Evolutionary conservation across 1,140 invertebrate species (phyloP).

Genomic region (Tribolium castaneum): DNA sequence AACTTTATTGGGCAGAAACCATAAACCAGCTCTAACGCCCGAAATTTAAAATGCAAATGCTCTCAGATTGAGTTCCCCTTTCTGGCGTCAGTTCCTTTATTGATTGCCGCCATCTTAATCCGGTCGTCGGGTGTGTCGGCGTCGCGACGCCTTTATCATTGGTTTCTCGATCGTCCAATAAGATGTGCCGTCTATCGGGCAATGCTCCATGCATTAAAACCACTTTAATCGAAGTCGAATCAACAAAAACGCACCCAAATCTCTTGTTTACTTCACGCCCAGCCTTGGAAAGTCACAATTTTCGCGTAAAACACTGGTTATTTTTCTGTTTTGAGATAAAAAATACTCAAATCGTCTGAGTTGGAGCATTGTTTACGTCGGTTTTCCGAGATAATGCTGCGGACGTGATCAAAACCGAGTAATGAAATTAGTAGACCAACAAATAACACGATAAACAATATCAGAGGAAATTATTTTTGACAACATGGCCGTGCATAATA

Average conservation of each 20-base stretch:
- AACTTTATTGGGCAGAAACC: no score
- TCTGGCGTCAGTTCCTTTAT: background rate
- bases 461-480: conserved; percentile 33
- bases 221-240: background rate
- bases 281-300: background rate
- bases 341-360: background rate
- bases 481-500: conserved; percentile 20
- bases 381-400: conserved; percentile 6
- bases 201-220: background rate
- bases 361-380: conserved; percentile 15
- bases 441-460: conserved; percentile 19
- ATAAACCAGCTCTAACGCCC: no score
- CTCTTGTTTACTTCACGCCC: background rate
- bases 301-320: background rate
- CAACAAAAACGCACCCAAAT: background rate
- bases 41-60: no score
- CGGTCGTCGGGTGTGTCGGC: conserved; percentile 1
- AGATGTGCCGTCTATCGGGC: conserved; percentile 1
- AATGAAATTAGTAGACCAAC: conserved; percentile 30
- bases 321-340: background rate
- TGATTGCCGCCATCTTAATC: conserved; percentile 5
- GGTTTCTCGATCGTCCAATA: conserved; percentile 8
- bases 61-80: background rate
- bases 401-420: conserved; percentile 29
- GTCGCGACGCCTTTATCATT: conserved; percentile 25